These are phyloP conservation scores for Eueremaeus valkanovi DNA, from an alignment of 2,888 invertebrate species.

Conservation along the genomic window DNA sequence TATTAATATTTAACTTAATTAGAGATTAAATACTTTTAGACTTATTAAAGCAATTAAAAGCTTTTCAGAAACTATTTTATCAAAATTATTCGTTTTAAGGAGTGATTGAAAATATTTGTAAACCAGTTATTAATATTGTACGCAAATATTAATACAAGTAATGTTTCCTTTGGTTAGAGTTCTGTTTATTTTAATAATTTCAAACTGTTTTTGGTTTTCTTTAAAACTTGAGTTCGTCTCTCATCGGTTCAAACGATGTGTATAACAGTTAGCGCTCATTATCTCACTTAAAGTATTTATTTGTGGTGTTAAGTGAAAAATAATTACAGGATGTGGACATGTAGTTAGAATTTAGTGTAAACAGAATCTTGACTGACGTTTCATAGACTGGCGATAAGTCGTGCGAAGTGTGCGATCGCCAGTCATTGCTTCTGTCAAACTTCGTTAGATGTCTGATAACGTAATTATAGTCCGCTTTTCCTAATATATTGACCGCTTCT, in stretches of 20 bases:
- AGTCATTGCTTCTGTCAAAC: not conserved
- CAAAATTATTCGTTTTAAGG: no score
- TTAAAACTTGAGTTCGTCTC: not conserved
- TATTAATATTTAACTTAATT: no score
- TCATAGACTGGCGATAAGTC: not conserved
- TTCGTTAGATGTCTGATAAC: slow-evolving; percentile 8
- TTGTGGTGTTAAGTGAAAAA: slow-evolving; percentile 20
- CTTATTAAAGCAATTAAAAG: no score
- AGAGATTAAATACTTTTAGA: no score
- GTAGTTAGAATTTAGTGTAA: slow-evolving; percentile 23
- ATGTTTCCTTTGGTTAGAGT: not conserved
- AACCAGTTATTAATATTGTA: no score
- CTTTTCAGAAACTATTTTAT: no score
- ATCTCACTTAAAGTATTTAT: slow-evolving; percentile 21
- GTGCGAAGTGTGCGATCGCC: slow-evolving; percentile 13
- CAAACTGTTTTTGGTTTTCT: not conserved
- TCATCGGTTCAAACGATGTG: not conserved
- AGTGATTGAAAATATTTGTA: not conserved
- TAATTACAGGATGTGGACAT: slow-evolving; percentile 28
- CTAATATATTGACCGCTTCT: slow-evolving; percentile 28
- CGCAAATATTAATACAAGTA: no score
- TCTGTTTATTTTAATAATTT: slow-evolving; percentile 21
- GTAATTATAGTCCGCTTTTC: not conserved
- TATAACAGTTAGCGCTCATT: slow-evolving; percentile 12
- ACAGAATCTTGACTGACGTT: slow-evolving; percentile 18